Evolutionary conservation across 2,113 vertebrate genomes (phyloP).

Genomic region (Dinomys branickii): DNA sequence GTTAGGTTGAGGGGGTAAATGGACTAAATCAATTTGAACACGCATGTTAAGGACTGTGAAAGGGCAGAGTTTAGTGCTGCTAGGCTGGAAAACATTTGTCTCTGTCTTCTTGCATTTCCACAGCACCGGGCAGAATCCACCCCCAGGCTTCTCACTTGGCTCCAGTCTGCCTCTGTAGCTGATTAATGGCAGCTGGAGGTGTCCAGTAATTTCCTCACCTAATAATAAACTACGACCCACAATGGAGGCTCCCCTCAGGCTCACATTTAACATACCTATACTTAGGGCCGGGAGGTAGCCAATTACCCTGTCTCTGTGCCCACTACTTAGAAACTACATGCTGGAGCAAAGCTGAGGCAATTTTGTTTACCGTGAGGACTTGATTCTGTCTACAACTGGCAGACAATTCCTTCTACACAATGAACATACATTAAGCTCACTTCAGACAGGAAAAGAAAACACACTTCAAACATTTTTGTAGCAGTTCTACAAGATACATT

Average conservation of each 20-base stretch:
- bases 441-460: background rate
- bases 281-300: conserved; percentile 35
- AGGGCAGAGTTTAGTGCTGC: conserved; percentile 86
- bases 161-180: conserved; percentile 92
- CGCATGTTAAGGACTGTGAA: conserved; percentile 88
- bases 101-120: conserved; percentile 91
- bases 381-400: background rate
- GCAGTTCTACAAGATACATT: background rate
- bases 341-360: background rate
- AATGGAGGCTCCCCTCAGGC: conserved; percentile 82
- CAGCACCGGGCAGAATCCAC: conserved; percentile 85
- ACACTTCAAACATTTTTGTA: background rate
- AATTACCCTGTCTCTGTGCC: background rate
- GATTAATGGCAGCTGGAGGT: conserved; percentile 96
- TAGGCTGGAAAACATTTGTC: conserved; percentile 90
- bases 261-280: conserved; percentile 71
- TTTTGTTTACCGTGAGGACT: background rate
- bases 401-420: background rate
- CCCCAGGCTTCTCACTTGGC: conserved; percentile 90
- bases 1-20: conserved; percentile 87
- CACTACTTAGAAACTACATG: background rate
- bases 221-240: conserved; percentile 89
- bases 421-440: background rate
- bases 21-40: conserved; percentile 93
- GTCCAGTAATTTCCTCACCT: conserved; percentile 93